These are phyloP conservation scores for Lasioglossum villosulum DNA, from an alignment of 2,888 invertebrate genomes.

Conservation along the genomic window DNA sequence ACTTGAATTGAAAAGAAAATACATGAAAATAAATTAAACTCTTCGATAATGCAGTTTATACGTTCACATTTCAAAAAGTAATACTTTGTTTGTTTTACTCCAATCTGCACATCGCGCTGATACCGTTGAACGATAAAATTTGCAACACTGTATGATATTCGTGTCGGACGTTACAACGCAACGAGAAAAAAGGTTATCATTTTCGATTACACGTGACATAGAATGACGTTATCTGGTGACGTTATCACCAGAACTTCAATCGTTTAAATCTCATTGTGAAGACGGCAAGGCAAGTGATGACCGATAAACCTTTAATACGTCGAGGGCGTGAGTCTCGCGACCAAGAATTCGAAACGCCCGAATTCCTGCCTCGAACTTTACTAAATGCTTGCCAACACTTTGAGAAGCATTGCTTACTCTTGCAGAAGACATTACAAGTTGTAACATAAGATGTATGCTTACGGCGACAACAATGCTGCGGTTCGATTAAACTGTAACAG, in stretches of 20 bases:
- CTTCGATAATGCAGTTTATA: background rate
- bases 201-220: background rate
- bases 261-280: background rate
- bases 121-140: background rate
- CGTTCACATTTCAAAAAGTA: background rate
- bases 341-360: background rate
- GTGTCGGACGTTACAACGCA: background rate
- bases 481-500: background rate
- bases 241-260: background rate
- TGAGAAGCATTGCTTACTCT: background rate
- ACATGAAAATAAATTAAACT: background rate
- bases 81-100: background rate
- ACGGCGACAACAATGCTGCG: no score
- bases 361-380: background rate
- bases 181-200: background rate
- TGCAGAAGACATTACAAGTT: background rate
- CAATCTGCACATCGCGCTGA: background rate
- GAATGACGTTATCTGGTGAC: background rate
- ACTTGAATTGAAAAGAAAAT: background rate
- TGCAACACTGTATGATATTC: background rate
- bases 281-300: background rate
- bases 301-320: background rate
- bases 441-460: background rate
- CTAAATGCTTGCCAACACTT: constrained; percentile 6
- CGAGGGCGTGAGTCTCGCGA: background rate